A percentile compares a stretch with the other conserved stretches of the same genome.
phyloP scores from a whole-genome alignment of 2,888 invertebrate genomes.

The Lasioglossum figueresi region DNA sequence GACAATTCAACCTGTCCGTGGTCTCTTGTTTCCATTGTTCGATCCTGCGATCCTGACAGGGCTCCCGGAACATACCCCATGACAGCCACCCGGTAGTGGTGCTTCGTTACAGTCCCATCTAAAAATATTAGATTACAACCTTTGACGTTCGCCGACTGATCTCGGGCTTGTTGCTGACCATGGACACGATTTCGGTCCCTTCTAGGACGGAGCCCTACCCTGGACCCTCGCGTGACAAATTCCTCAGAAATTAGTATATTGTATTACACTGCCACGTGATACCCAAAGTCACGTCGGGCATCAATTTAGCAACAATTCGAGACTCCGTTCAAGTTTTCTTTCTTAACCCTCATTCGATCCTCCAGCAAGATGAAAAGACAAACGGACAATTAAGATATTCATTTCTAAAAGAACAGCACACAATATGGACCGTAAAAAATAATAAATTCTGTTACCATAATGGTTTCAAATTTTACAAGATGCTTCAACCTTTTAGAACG shows the following conservation, averaged over 20 bases:
- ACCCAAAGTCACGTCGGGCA: neutral
- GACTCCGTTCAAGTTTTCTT: neutral
- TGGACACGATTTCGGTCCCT: slow-evolving; percentile 1
- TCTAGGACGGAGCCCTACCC: slow-evolving; percentile 9
- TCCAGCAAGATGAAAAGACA: too few relatives aligned
- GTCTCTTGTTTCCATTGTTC: slow-evolving; percentile 71
- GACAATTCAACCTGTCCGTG: slow-evolving; percentile 60
- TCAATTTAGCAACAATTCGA: neutral
- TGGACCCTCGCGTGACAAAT: neutral
- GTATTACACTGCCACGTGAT: neutral
- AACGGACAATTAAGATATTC: too few relatives aligned
- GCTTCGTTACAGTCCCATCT: slow-evolving; percentile 68
- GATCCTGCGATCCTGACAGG: slow-evolving; percentile 48
- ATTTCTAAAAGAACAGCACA: too few relatives aligned
- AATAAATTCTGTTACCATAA: too few relatives aligned
- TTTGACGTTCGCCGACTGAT: slow-evolving; percentile 75
- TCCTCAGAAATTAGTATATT: neutral
- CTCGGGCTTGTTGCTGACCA: slow-evolving; percentile 18
- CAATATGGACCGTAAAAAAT: too few relatives aligned
- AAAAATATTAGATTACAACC: slow-evolving; percentile 80
- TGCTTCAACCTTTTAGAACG: too few relatives aligned
- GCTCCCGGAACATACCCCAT: slow-evolving; percentile 56
- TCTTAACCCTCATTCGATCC: neutral
- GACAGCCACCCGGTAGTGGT: slow-evolving; percentile 71
- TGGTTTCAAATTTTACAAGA: too few relatives aligned